Evolutionary conservation across 1,140 invertebrate genomes (phyloP), one percentile per base, ranked within the genome.

Genomic region (Holcopasites calliopsidis): DNA sequence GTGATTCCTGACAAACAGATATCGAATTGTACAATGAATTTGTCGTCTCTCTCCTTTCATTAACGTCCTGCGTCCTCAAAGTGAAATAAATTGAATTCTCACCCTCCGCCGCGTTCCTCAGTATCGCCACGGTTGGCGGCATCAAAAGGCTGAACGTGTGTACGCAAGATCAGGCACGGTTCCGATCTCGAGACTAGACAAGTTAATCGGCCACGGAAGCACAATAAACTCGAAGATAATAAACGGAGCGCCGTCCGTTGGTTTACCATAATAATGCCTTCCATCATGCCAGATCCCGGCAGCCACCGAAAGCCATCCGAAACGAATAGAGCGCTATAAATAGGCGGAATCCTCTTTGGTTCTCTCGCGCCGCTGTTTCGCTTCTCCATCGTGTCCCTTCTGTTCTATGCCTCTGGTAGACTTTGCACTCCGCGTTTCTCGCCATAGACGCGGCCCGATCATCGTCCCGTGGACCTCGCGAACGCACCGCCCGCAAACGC

Each of bases 261-360:
- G 85, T 88, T 89, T 88, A 87, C 86, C 86, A 89, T 89, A 90
- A 89, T 88, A 90, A 88, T 90, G 88, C 80, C 79, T 82, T 88
- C 81, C 78, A 80, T 81, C 78, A 76, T 84, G 74, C 82, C 80
- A 84, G 79, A 85, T 81, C 69, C 78, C 58, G 64, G 76, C 77
- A 61, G 84, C 60, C 80, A 74, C 54, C 76, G 79, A 81, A 82
- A 87, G 77, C 70, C 79, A 84, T 76, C 83, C 77, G 80, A 85
- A 88, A 85, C 87, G 87, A 87, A 86, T 88, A 88, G 86, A 85
- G 76, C 72, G 73, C 79, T 89, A 89, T 87, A 88, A 88, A 89
- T 88, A 89, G 87, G 65, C 62, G 54, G 50, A 40, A 69, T 76
- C 75, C 55, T 78, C 75, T 68, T 49, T 60, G 72, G 55, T 70